Evolutionary conservation across 2,888 invertebrate species (phyloP).

Genomic region (Limulus polyphemus): DNA sequence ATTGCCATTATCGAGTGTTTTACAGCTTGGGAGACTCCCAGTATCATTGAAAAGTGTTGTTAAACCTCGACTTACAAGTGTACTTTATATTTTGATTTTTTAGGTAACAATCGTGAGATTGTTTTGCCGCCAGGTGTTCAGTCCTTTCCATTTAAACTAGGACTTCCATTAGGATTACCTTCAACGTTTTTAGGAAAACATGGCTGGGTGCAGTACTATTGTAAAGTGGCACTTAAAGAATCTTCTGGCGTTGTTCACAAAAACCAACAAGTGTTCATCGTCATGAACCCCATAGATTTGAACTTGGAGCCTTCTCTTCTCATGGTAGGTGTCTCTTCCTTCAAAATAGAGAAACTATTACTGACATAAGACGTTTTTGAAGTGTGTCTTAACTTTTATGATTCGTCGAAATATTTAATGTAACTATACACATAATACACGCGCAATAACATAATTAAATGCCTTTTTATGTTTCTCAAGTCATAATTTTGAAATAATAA

Average conservation of each 20-base stretch:
- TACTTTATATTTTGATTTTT: not conserved
- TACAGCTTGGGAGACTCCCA: too few relatives aligned
- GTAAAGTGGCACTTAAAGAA: constrained; percentile 75
- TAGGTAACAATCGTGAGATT: constrained; percentile 41
- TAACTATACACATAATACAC: too few relatives aligned
- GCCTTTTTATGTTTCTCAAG: too few relatives aligned
- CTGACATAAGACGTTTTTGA: too few relatives aligned
- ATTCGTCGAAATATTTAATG: too few relatives aligned
- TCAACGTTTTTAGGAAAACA: constrained; percentile 87
- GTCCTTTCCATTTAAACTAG: constrained; percentile 86
- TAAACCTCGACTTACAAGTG: too few relatives aligned
- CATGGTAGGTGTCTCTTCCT: constrained; percentile 51
- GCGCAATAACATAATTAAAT: too few relatives aligned
- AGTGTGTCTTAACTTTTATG: too few relatives aligned
- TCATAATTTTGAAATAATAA: too few relatives aligned
- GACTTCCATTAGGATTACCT: constrained; percentile 73
- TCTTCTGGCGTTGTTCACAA: constrained; percentile 81
- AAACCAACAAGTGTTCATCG: constrained; percentile 92
- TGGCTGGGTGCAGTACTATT: constrained; percentile 90
- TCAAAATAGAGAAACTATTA: too few relatives aligned
- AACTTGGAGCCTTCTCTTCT: constrained; percentile 77
- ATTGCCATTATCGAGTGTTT: too few relatives aligned
- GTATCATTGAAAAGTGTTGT: too few relatives aligned
- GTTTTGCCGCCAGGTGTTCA: constrained; percentile 82
- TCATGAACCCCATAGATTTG: constrained; percentile 88